Conservation (phyloP, 2,113 vertebrate genomes). For the Vombatus ursinus region DNA sequence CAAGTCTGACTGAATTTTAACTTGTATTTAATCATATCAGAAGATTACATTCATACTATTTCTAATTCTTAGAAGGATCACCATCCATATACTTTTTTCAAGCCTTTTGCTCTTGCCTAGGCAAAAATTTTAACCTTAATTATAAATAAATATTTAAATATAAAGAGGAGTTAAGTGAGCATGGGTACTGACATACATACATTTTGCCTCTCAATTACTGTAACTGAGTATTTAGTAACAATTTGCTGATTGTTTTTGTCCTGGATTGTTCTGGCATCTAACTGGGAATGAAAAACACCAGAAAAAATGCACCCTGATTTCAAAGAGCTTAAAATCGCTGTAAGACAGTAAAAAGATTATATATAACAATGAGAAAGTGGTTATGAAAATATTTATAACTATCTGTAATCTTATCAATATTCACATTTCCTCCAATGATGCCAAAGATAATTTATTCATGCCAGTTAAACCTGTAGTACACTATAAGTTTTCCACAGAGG, state of each 20-base stretch:
- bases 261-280: neutral
- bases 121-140: neutral
- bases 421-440: neutral
- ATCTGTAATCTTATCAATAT: neutral
- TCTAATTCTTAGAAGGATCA: neutral
- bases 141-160: neutral
- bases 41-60: neutral
- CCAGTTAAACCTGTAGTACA: neutral
- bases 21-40: neutral
- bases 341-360: neutral
- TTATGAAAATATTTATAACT: neutral
- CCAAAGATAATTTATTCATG: neutral
- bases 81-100: neutral
- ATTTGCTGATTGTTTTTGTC: neutral
- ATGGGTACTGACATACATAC: neutral
- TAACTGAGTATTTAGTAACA: neutral
- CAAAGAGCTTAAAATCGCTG: neutral
- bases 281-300: too few relatives aligned
- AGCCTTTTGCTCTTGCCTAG: neutral
- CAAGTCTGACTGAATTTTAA: neutral
- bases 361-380: neutral
- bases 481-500: too few relatives aligned
- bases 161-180: neutral
- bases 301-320: neutral
- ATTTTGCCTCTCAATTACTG: neutral